Conservation (phyloP, 2,888 invertebrate species). For the Pandemis cinnamomeana region DNA sequence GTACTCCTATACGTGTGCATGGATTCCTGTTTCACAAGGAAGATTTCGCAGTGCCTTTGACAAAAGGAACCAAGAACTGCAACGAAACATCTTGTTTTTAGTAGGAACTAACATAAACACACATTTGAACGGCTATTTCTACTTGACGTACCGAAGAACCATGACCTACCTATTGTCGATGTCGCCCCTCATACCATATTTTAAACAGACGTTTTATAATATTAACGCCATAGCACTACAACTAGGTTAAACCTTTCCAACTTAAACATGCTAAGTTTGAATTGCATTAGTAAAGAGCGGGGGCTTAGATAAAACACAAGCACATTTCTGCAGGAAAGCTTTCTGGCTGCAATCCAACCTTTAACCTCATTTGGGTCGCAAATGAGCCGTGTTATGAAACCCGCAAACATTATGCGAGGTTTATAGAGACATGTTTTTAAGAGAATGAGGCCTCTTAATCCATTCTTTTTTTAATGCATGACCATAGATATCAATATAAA, state of each 20-base stretch:
- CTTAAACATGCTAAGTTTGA: neutral
- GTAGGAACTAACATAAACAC: no score
- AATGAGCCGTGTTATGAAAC: constrained; percentile 24
- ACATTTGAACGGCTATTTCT: no score
- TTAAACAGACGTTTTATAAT: neutral
- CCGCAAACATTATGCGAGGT: constrained; percentile 1
- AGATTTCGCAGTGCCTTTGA: no score
- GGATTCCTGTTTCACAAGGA: no score
- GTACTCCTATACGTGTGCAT: no score
- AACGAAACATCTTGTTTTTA: no score
- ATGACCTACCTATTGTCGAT: no score
- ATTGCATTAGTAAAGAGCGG: constrained; percentile 2
- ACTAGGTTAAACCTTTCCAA: neutral
- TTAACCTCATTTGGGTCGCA: constrained; percentile 32
- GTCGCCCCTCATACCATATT: neutral
- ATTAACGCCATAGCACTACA: neutral
- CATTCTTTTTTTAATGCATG: neutral
- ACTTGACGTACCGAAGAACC: no score
- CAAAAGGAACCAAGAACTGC: no score
- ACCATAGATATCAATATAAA: neutral
- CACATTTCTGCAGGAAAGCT: constrained; percentile 30
- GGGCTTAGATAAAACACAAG: constrained; percentile 28
- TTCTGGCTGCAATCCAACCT: constrained; percentile 29
- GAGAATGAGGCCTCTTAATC: neutral
- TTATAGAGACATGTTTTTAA: neutral